Conservation (phyloP, 2,888 invertebrate genomes). For the Notodonta ziczac region DNA sequence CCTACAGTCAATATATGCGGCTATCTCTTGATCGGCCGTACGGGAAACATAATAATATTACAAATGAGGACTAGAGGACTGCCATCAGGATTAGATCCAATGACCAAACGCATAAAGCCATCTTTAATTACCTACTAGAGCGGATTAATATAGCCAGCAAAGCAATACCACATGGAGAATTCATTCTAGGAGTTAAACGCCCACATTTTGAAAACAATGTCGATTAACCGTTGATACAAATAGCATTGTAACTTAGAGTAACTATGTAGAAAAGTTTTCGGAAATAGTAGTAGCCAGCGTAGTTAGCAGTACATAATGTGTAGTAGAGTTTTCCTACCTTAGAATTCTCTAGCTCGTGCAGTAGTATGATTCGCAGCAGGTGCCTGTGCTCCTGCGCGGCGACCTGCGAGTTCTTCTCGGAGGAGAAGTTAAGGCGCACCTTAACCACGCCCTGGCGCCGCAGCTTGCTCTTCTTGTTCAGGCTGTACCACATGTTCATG, state of each 20-base stretch:
- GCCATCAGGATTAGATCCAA: no score
- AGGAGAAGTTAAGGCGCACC: constrained; percentile 92
- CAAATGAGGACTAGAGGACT: no score
- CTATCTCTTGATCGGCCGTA: neutral
- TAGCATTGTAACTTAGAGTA: neutral
- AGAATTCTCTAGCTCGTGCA: constrained; percentile 91
- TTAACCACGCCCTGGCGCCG: constrained; percentile 95
- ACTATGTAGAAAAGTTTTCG: neutral
- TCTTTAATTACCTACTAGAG: no score
- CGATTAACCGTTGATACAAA: no score
- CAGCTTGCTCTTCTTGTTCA: constrained; percentile 93
- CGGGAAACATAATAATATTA: no score
- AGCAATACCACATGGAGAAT: no score
- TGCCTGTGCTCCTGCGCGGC: constrained; percentile 94
- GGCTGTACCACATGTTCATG: constrained; percentile 94
- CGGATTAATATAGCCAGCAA: no score
- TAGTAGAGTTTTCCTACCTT: constrained; percentile 78
- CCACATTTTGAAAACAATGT: no score
- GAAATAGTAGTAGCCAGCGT: no score
- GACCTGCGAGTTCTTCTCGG: constrained; percentile 93
- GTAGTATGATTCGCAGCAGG: constrained; percentile 89
- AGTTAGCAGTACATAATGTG: no score
- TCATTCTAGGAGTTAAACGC: no score
- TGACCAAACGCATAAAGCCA: no score
- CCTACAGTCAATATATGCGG: neutral